Evolutionary conservation across 92 coral and sea anemone species (phyloP), one percentile per base, ranked within the genome.

Genomic region (Bergia puertoricense): DNA sequence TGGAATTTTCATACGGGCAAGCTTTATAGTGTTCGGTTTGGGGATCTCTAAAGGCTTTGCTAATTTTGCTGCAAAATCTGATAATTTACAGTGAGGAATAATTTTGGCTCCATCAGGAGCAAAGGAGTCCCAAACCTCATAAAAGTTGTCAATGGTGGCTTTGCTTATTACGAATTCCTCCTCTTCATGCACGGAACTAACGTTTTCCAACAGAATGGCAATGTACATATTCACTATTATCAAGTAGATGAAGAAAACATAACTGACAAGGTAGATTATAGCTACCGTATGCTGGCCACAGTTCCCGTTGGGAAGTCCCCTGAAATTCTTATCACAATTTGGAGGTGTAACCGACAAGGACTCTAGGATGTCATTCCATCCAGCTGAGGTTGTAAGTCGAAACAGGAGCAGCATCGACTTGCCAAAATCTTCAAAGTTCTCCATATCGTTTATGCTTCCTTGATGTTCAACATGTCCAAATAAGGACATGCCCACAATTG

Each of bases 11-110:
- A 90, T 90, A 20, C 85, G 71, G 9, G 65, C 77, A 36, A 90
- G 57, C 10, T 86, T 88, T 56, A 82, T 72, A 20, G 38, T 77
- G 41, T 65, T 79, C 6, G 90, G 79, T 46, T 86, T 86, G 39
- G 92, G 76, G 79, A 90, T 89, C 75, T 81, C 85, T 14, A 90
- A 54, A 9, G 92, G 92, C 41, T 88, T 80, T 71, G 42, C 57
- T n/a, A 90, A 80, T 37, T 86, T 85, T 78, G 81, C 89, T 39
- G 82, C 89, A 46, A 89, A 89, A 22, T 85, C 81, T 37, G 92
- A 77, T 37, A 86, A 73, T 40, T 90, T 85, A 30, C 68, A 68
- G 67, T 85, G 74, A 48, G 88, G 89, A 46, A 90, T 90, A 23
- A 82, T 73, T 30, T 79, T 59, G 16, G 85, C 79, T 40, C 82